Percentiles rank a stretch among this genome's conserved stretches.
phyloP scores from a whole-genome alignment of 2,888 invertebrate genomes.

The Ommatoiulus sabulosus region DNA sequence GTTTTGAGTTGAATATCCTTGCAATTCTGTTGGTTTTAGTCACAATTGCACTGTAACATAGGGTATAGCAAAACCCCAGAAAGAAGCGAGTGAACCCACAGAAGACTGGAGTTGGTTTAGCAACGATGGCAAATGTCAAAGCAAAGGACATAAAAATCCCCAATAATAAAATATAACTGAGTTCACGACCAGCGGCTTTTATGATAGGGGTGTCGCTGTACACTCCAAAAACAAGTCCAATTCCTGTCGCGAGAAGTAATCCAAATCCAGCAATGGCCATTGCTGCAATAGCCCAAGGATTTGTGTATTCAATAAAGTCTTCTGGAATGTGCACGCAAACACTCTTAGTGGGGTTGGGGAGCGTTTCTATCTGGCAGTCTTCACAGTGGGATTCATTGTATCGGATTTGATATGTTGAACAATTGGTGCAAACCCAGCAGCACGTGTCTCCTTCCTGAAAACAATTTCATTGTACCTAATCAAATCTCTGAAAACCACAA shows the following conservation, averaged over 20 bases:
- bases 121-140: constrained; percentile 71
- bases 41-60: constrained; percentile 72
- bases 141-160: constrained; percentile 71
- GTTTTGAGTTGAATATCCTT: constrained; percentile 70
- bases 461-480: background rate
- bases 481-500: background rate
- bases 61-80: constrained; percentile 71
- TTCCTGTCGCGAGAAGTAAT: constrained; percentile 69
- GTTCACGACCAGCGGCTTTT: constrained; percentile 72
- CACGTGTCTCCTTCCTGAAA: constrained; percentile 69
- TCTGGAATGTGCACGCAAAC: constrained; percentile 69
- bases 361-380: constrained; percentile 68
- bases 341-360: constrained; percentile 66
- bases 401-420: constrained; percentile 69
- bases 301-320: constrained; percentile 69
- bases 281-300: constrained; percentile 70
- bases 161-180: constrained; percentile 70
- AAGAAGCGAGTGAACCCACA: constrained; percentile 72
- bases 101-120: constrained; percentile 69
- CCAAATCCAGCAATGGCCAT: constrained; percentile 64
- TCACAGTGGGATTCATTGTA: constrained; percentile 69
- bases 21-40: constrained; percentile 73
- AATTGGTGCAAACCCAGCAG: constrained; percentile 72
- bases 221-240: constrained; percentile 70
- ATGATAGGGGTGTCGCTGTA: constrained; percentile 72